These are phyloP conservation scores for Amblyopsis hoosieri DNA, from an alignment of 2,797 vertebrate species.

Conservation along the genomic window DNA sequence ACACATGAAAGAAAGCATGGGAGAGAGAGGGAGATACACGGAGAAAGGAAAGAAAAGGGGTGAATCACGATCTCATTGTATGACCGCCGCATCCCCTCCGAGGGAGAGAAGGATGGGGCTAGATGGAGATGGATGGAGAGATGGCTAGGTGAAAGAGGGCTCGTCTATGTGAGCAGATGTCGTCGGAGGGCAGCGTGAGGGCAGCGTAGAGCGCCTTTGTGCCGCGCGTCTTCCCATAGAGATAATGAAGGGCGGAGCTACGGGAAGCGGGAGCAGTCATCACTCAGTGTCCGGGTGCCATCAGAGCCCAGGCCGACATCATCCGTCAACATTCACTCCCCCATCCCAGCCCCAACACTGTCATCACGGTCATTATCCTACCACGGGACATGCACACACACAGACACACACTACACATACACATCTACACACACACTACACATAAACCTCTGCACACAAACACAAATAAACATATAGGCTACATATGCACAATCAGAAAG, in stretches of 20 bases:
- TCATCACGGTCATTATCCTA: constrained; percentile 95
- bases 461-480: not conserved
- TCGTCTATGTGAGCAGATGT: constrained; percentile 80
- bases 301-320: constrained; percentile 88
- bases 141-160: constrained; percentile 75
- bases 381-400: constrained; percentile 51
- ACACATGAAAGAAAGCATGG: constrained; percentile 63
- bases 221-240: constrained; percentile 76
- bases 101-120: constrained; percentile 66
- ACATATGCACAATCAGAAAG: not conserved
- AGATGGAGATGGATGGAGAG: constrained; percentile 78
- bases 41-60: constrained; percentile 27
- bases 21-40: constrained; percentile 30
- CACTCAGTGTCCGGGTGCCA: constrained; percentile 92
- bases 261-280: constrained; percentile 87
- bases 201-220: constrained; percentile 74
- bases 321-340: constrained; percentile 93
- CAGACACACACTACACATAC: constrained; percentile 28
- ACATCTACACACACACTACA: not conserved
- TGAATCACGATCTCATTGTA: constrained; percentile 78
- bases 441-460: not conserved
- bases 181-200: constrained; percentile 81
- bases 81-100: constrained; percentile 70
- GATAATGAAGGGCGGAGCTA: constrained; percentile 92
- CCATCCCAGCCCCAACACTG: constrained; percentile 84